A percentile compares a stretch with the other conserved stretches of the same genome.
Conservation (phyloP, 1,140 invertebrate genomes). For the Trinorchestia longiramus region DNA sequence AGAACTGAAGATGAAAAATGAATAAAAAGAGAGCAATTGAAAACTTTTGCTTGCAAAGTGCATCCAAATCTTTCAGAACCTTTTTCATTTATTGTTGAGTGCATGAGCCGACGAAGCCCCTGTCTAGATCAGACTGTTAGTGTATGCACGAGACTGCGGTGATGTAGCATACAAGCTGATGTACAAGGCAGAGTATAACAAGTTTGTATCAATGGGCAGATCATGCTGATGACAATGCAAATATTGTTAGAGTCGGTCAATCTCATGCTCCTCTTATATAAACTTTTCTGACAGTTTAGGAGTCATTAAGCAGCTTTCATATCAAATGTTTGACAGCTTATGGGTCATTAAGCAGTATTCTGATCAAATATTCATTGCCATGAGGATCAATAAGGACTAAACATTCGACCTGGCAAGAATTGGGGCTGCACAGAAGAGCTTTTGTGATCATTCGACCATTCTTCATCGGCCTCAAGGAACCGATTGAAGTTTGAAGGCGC, state of each 20-base stretch:
- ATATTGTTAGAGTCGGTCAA: background rate
- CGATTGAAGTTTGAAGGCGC: background rate
- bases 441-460: background rate
- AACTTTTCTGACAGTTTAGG: no score
- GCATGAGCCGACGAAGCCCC: background rate
- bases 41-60: background rate
- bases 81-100: background rate
- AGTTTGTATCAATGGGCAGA: background rate
- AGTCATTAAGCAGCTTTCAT: no score
- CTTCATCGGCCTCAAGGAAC: background rate
- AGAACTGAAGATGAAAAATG: no score
- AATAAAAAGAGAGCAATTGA: no score
- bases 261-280: background rate
- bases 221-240: background rate
- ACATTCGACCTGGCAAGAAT: background rate
- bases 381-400: background rate
- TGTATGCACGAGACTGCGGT: background rate
- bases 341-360: background rate
- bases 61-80: background rate
- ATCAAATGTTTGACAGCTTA: background rate
- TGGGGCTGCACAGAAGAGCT: background rate
- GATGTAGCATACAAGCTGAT: background rate
- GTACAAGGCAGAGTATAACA: background rate
- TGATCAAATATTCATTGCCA: background rate
- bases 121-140: background rate